Evolutionary conservation across 2,888 invertebrate genomes (phyloP).

Genomic region (Adela reaumurella): DNA sequence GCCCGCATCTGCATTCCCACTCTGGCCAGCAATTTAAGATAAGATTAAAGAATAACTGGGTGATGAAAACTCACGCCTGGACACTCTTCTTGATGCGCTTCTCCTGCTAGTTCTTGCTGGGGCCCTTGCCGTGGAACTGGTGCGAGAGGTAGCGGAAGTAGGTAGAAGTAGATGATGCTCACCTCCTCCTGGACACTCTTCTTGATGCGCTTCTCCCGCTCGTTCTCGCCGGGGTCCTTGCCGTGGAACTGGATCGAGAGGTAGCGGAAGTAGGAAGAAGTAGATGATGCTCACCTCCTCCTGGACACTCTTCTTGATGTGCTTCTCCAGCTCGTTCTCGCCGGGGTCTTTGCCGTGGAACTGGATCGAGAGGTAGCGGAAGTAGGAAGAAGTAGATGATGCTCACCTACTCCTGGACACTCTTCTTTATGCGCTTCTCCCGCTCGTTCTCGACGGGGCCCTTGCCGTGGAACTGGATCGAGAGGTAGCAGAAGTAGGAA

Average conservation of each 20-base stretch:
- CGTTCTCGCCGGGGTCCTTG: slow-evolving; percentile 98
- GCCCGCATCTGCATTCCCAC: too few species aligned
- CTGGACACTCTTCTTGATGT: slow-evolving; percentile 90
- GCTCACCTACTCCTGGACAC: too few species aligned
- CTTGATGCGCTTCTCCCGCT: slow-evolving; percentile 93
- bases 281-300: slow-evolving; percentile 81
- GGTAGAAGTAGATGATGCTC: too few species aligned
- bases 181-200: slow-evolving; percentile 91
- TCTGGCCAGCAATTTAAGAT: too few species aligned
- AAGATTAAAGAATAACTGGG: too few species aligned
- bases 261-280: slow-evolving; percentile 88
- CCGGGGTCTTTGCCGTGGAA: slow-evolving; percentile 99
- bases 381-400: too few species aligned
- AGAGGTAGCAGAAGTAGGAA: slow-evolving; percentile 89
- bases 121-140: slow-evolving; percentile 99
- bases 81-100: too few species aligned
- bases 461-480: slow-evolving; percentile 99
- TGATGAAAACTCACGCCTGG: too few species aligned
- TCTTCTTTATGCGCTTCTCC: slow-evolving; percentile 92
- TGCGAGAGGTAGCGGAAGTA: slow-evolving; percentile 92
- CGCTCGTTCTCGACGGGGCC: slow-evolving; percentile 98
- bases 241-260: slow-evolving; percentile 98
- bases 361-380: slow-evolving; percentile 93
- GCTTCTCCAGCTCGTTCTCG: slow-evolving; percentile 96
- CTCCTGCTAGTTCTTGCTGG: slow-evolving; percentile 98